Conservation (phyloP, 2,888 invertebrate species). For the Drosophila percnosoma region DNA sequence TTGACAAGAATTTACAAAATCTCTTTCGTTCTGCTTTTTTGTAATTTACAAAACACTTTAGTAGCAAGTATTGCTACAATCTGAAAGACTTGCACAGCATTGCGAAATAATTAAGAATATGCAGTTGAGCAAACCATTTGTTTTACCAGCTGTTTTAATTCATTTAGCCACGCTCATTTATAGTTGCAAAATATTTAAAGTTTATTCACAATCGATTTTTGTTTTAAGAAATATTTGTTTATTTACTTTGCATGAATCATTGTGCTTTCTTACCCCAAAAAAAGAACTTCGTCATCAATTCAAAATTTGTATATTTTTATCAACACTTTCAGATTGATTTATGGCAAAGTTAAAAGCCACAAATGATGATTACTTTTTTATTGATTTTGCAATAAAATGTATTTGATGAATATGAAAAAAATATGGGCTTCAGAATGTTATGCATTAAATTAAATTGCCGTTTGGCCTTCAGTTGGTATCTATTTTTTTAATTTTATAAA, state of each 20-base stretch:
- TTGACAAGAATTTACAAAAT: neutral
- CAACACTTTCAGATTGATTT: conserved; percentile 4
- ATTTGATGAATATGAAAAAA: neutral
- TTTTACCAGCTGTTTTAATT: conserved; percentile 1
- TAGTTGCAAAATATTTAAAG: conserved; percentile 4
- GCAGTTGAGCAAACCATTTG: conserved; percentile 10
- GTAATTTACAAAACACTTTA: neutral
- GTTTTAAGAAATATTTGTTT: conserved; percentile 11
- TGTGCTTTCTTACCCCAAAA: conserved; percentile 2
- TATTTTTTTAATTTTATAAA: neutral
- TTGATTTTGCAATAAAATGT: neutral
- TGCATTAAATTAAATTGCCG: too few relatives aligned
- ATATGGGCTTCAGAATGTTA: too few relatives aligned
- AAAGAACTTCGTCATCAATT: neutral
- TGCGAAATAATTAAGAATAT: neutral
- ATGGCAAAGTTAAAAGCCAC: conserved; percentile 3
- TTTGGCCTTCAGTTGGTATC: too few relatives aligned
- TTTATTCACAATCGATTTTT: neutral
- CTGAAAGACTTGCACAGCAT: neutral
- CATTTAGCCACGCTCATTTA: conserved; percentile 12
- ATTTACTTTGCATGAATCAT: conserved; percentile 21
- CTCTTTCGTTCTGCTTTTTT: neutral
- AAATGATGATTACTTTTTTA: neutral
- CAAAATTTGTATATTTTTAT: neutral
- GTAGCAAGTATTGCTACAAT: neutral